A percentile compares a stretch with the other conserved stretches of the same genome.
These are phyloP conservation scores for Stenopsyche tienmushanensis DNA, from an alignment of 1,140 invertebrate species.

Conservation along the genomic window DNA sequence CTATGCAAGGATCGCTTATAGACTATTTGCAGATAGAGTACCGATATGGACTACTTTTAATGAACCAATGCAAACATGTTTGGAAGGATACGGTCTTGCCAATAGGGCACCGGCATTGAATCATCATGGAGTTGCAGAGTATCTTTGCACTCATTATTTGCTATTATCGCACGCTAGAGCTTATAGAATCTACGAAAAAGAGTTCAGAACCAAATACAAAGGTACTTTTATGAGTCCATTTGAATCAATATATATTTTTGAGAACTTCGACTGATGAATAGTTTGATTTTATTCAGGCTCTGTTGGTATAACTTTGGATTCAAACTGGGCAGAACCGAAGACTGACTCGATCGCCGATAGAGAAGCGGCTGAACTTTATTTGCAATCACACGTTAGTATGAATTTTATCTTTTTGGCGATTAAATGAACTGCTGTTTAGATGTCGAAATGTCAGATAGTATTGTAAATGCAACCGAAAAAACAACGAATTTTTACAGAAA, in stretches of 20 bases:
- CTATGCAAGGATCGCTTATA: conserved; percentile 63
- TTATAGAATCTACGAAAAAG: conserved; percentile 64
- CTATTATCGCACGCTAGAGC: conserved; percentile 65
- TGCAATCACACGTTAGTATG: conserved; percentile 58
- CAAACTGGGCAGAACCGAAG: conserved; percentile 63
- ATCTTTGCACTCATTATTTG: conserved; percentile 63
- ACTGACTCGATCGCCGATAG: conserved; percentile 53
- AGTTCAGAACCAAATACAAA: conserved; percentile 60
- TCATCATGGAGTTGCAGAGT: conserved; percentile 60
- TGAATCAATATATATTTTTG: background rate
- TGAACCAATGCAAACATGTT: conserved; percentile 67
- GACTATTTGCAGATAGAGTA: conserved; percentile 63
- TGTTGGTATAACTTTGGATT: conserved; percentile 63
- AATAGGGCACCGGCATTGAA: conserved; percentile 60
- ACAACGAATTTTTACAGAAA: background rate
- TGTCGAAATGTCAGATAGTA: background rate
- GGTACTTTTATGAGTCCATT: conserved; percentile 47
- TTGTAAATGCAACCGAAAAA: background rate
- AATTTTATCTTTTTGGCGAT: background rate
- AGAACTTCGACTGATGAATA: too few species aligned
- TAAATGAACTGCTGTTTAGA: too few species aligned
- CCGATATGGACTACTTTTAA: conserved; percentile 73
- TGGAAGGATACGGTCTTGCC: conserved; percentile 62
- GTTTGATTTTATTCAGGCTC: conserved; percentile 53
- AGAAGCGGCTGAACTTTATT: conserved; percentile 60